Conservation (phyloP, 2,888 invertebrate genomes). For the Hypselothyrea guttata region DNA sequence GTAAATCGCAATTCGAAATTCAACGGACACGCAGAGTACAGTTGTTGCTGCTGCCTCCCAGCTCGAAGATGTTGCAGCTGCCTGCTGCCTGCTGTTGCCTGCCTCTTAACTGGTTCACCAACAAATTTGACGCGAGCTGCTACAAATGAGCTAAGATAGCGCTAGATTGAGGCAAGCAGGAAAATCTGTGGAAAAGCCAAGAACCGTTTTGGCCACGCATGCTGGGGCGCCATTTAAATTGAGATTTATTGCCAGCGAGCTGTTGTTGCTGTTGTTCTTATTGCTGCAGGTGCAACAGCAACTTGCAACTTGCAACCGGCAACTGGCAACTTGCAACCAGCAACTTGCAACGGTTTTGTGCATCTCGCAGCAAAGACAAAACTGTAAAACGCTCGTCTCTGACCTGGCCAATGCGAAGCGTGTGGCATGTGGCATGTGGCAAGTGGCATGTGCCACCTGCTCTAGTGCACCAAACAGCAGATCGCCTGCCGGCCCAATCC, state of each 20-base stretch:
- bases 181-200: conserved; percentile 58
- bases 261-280: conserved; percentile 49
- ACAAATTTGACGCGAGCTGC: conserved; percentile 73
- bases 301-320: conserved; percentile 5
- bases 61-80: conserved; percentile 40
- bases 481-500: conserved; percentile 15
- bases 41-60: conserved; percentile 55
- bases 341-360: conserved; percentile 48
- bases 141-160: conserved; percentile 58
- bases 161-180: not conserved
- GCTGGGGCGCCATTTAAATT: conserved; percentile 81
- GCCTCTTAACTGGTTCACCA: conserved; percentile 70
- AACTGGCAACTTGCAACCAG: conserved; percentile 1
- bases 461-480: conserved; percentile 50
- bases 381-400: conserved; percentile 64
- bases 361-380: conserved; percentile 50
- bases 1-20: conserved; percentile 73
- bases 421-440: conserved; percentile 37
- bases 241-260: conserved; percentile 79
- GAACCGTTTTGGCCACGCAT: conserved; percentile 75
- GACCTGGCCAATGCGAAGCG: conserved; percentile 28
- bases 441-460: conserved; percentile 39
- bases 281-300: conserved; percentile 52
- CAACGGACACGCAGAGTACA: conserved; percentile 71
- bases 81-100: conserved; percentile 19